Evolutionary conservation across 2,113 vertebrate species (phyloP).

Genomic region (Spea bombifrons): DNA sequence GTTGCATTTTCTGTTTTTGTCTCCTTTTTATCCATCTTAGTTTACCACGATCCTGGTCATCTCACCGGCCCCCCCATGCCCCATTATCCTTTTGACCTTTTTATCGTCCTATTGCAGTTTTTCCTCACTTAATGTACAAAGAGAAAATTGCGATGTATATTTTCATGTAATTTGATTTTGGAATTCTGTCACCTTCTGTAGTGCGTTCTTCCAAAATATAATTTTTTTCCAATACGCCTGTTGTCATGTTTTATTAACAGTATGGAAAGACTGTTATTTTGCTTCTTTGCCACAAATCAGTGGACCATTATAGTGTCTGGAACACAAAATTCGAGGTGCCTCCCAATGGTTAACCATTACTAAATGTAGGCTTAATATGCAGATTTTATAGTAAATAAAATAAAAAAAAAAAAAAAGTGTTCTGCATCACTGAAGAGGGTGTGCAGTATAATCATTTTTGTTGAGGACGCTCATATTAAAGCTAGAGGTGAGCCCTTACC

Average conservation of each 20-base stretch:
- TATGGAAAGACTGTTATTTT: neutral
- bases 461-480: too few species aligned
- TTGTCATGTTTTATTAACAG: constrained; percentile 58
- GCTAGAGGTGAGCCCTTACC: too few species aligned
- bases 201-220: constrained; percentile 98
- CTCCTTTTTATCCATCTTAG: constrained; percentile 50
- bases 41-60: constrained; percentile 52
- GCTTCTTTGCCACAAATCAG: too few species aligned
- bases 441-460: too few species aligned
- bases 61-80: constrained; percentile 54
- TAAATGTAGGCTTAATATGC: too few species aligned
- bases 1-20: constrained; percentile 49
- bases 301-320: too few species aligned
- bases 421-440: too few species aligned
- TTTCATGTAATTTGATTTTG: constrained; percentile 97
- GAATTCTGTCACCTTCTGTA: constrained; percentile 93
- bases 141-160: constrained; percentile 97
- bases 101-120: constrained; percentile 71
- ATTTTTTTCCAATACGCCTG: constrained; percentile 86
- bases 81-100: constrained; percentile 49
- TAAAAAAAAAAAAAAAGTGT: too few species aligned
- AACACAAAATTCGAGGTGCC: too few species aligned
- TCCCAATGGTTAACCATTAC: too few species aligned
- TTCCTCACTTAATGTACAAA: constrained; percentile 93
- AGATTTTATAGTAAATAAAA: too few species aligned